Evolutionary conservation across 2,113 vertebrate genomes (phyloP).

Genomic region (Corythaixoides concolor): DNA sequence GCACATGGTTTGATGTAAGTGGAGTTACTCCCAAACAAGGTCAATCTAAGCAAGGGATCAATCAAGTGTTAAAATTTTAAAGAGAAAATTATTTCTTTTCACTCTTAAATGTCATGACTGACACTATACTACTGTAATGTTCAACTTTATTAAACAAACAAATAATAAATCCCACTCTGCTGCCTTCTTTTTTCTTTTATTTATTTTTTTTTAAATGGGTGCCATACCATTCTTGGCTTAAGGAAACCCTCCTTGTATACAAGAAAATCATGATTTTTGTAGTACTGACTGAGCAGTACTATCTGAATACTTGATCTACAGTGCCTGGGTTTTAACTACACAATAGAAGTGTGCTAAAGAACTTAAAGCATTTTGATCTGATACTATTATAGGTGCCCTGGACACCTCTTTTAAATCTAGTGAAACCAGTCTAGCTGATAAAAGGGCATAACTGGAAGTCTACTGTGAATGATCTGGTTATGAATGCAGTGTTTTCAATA

Average conservation of each 20-base stretch:
- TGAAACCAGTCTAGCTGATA: background rate
- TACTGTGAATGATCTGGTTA: background rate
- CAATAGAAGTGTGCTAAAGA: background rate
- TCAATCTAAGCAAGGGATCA: background rate
- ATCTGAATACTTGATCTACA: background rate
- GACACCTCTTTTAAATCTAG: background rate
- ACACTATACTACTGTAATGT: background rate
- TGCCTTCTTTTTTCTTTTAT: background rate
- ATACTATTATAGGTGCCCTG: background rate
- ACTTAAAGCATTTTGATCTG: background rate
- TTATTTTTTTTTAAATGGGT: background rate
- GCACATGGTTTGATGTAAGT: background rate
- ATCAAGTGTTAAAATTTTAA: background rate
- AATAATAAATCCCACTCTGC: background rate
- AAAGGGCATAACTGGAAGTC: background rate
- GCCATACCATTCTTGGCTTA: background rate
- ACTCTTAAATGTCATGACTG: background rate
- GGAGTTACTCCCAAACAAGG: background rate
- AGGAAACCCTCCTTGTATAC: background rate
- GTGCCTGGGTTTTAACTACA: background rate
- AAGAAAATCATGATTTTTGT: background rate
- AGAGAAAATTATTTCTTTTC: background rate
- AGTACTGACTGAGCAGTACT: background rate
- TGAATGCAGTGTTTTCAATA: constrained; percentile 12
- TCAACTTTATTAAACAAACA: background rate